Evolutionary conservation across 2,797 vertebrate genomes (phyloP).

Genomic region (Gadopsis marmoratus): DNA sequence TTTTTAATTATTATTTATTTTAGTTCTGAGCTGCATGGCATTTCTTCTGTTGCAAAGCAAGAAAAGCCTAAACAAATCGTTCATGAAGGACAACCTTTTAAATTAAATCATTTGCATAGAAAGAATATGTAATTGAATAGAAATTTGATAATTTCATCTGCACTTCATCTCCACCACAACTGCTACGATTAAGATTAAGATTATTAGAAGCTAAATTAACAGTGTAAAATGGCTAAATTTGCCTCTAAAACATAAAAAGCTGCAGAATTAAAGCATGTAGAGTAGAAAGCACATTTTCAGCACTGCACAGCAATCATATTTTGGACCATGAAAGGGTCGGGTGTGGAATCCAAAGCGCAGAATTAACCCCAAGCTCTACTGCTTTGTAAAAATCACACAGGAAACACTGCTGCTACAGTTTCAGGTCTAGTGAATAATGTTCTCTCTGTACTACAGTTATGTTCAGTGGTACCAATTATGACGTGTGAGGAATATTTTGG

Average conservation of each 20-base stretch:
- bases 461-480: slow-evolving; percentile 53
- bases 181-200: neutral
- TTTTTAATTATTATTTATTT: slow-evolving; percentile 63
- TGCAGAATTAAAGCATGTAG: slow-evolving; percentile 22
- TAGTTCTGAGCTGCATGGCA: neutral
- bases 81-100: slow-evolving; percentile 11
- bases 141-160: slow-evolving; percentile 18
- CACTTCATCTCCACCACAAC: neutral
- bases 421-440: slow-evolving; percentile 24
- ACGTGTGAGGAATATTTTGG: slow-evolving; percentile 52
- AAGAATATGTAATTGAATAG: neutral
- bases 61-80: slow-evolving; percentile 24
- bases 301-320: slow-evolving; percentile 26
- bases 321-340: slow-evolving; percentile 36
- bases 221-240: slow-evolving; percentile 12
- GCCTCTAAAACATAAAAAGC: slow-evolving; percentile 19
- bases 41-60: slow-evolving; percentile 26
- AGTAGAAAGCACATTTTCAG: slow-evolving; percentile 27
- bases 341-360: slow-evolving; percentile 54
- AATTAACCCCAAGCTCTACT: slow-evolving; percentile 41
- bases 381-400: slow-evolving; percentile 42
- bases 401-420: slow-evolving; percentile 35
- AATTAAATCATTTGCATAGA: neutral
- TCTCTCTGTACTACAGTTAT: slow-evolving; percentile 39
- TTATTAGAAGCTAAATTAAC: slow-evolving; percentile 19